Base-by-base conservation (phyloP, 1,140 invertebrate species). In the Vanessa atalanta region DNA sequence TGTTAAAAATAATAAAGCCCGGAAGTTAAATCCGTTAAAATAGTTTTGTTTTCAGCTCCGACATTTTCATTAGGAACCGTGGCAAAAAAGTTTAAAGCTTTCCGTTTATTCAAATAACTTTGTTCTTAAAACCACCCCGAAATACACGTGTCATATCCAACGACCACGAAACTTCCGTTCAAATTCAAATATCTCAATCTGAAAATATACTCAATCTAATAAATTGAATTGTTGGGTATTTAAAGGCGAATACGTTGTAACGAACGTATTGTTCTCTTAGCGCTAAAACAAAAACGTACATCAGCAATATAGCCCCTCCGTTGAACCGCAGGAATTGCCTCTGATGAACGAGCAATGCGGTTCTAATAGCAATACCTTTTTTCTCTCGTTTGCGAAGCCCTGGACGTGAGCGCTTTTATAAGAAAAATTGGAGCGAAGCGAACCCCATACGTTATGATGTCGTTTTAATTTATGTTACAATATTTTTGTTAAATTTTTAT, bases 191-290 rank as follows among this genome's bases (percentile, higher is more conserved):
- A 47, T 78, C 80, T 87, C 83, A 86, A 85, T 85, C 80, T 79
- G 76, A 70, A 80, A 73, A 82, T 77, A 73, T 70, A 83, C 86
- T 87, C 85, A 82, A 88, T 87, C 85, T 85, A 84, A 79, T 80
- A 78, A 78, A 84, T 84, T 82, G 83, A 85, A 82, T 82, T 75
- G 77, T 84, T 84, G 78, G 74, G 68, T 76, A 70, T 79, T 76
- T 82, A 82, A 80, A 80, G 83, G 78, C 75, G 80, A 85, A 83
- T 83, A 84, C 77, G 71, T 75, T 75, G 83, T 86, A 88, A 89
- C 82, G 83, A 89, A 89, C 84, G 87, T 87, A 91, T 91, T 91
- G 87, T 90, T 80, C 84, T 77, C 80, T 82, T 84, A 85, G 82
- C 82, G 84, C 82, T 83, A 83, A 88, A 91, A 89, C 85, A 89